Percentiles rank a stretch among this genome's conserved stretches.
Evolutionary conservation across 2,888 invertebrate genomes (phyloP).

Genomic region (Epinotia nisella): DNA sequence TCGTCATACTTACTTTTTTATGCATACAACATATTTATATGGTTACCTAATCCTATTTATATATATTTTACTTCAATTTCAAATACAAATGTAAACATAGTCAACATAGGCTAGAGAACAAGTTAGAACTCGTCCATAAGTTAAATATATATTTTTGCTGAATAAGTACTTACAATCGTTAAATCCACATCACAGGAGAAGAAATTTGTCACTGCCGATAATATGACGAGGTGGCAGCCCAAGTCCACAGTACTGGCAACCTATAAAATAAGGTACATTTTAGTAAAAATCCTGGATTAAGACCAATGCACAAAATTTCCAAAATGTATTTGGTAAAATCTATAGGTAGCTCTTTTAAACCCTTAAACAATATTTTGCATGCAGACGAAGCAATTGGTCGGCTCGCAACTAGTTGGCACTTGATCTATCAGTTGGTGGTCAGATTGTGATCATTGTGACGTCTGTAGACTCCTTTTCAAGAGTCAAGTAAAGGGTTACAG

Average conservation of each 20-base stretch:
- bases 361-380: neutral
- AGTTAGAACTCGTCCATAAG: neutral
- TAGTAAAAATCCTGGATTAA: neutral
- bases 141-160: neutral
- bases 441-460: neutral
- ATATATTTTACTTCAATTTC: too few relatives aligned
- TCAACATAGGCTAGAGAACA: too few relatives aligned
- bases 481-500: too few relatives aligned
- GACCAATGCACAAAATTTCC: too few relatives aligned
- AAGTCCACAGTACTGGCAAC: constrained; percentile 66
- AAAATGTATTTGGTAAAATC: neutral
- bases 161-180: constrained; percentile 58
- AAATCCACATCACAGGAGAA: constrained; percentile 69
- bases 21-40: too few relatives aligned
- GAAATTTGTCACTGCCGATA: constrained; percentile 64
- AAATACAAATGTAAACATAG: too few relatives aligned
- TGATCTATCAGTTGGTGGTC: neutral
- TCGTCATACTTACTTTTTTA: too few relatives aligned
- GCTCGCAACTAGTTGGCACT: neutral
- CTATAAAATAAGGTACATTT: constrained; percentile 54
- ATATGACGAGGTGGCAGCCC: constrained; percentile 61
- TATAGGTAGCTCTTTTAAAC: neutral
- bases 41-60: too few relatives aligned
- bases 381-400: neutral
- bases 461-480: neutral